Base-by-base conservation (phyloP, 64 coral and sea anemone genomes). In the Astreopora myriophthalma region DNA sequence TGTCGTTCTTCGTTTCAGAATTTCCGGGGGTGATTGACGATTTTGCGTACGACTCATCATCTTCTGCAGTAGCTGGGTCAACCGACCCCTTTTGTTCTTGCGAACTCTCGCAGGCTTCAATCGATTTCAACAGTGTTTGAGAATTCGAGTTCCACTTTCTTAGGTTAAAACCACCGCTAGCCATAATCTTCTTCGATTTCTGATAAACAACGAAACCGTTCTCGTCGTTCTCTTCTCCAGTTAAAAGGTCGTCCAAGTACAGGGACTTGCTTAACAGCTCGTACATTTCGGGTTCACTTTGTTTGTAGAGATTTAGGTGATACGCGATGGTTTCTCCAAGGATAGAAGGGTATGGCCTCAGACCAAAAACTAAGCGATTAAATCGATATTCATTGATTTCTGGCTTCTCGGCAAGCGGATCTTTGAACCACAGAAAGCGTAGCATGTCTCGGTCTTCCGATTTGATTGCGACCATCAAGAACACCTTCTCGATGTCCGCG, bases 11-110 rank as follows among this genome's bases (percentile, higher is more conserved):
- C 0, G 34, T 49, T 8, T 49, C 22, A 12, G 62, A 67, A 64
- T 28, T 89, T 80, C 40, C 69, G 2, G 75, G 37, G 2, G 29
- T 79, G 14, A 35, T 94, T 23, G 93, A 85, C 0, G 93, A 65
- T 81, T 83, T 91, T 30, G 82, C 88, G 34, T 90, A 77, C 17
- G 58, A 91, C 86, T 87, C 75, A 36, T 80, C 88, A 51, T 95
- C 88, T 84, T 84, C 80, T 1, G 30, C 8, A 48, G 51, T 46
- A 66, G 68, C 68, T 24, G 10, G 42, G 85, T 87, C 72, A 31
- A 38, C 33, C 13, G 17, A 20, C 27, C 26, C 49, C 14, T 23
- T 74, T 10, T 65, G 60, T 61, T 34, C 33, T 67, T 69, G 81
- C 61, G 72, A 61, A 16, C 14, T 35, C 61, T 75, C 86, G 39